Evolutionary conservation across 2,888 invertebrate species (phyloP), one percentile per base, ranked within the genome.

Genomic region (Lochmaea crataegi): DNA sequence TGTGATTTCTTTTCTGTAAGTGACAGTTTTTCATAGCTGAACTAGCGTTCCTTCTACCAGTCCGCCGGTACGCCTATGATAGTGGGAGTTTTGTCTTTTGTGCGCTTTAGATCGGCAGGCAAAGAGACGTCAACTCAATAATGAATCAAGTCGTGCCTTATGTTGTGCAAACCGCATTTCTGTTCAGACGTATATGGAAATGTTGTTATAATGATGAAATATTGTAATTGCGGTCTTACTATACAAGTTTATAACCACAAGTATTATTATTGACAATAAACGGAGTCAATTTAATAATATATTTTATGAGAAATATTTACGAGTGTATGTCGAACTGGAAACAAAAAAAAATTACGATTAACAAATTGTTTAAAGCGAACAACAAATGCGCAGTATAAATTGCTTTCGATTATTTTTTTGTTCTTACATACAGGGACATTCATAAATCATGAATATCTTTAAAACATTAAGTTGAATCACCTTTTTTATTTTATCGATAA

Each of bases 81-180:
- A 18, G 61, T 63, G 61, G 61, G 61, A 63, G 61, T 63, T 42
- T 41, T 18, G 42, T 63, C 16, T 63, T 16, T 63, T 63, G 61
- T 42, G 18, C 18, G 61, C 41, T 38, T 32, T 18, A 7, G 32
- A 58, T 58, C 58, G n/a, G 3, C 61, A 42, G 16, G n/a, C 60
- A 16, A 16, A 22, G 56, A 16, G 38, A 60, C 76, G 74, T 77
- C 76, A 75, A 78, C 73, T 76, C 71, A 78, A 74, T 77, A 80
- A 81, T 80, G 80, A 80, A 74, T 79, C 80, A 80, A 72, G 77
- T 79, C 75, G 71, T 68, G 71, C 75, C 68, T 73, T 76, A 77
- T 78, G 53, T 79, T 80, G 79, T 81, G 79, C 74, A 79, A 80
- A 80, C 76, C 75, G 76, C 79, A 80, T 79, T 80, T 80, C 74